These are phyloP conservation scores for Argyresthia albistria DNA, from an alignment of 2,888 invertebrate species.

Conservation along the genomic window DNA sequence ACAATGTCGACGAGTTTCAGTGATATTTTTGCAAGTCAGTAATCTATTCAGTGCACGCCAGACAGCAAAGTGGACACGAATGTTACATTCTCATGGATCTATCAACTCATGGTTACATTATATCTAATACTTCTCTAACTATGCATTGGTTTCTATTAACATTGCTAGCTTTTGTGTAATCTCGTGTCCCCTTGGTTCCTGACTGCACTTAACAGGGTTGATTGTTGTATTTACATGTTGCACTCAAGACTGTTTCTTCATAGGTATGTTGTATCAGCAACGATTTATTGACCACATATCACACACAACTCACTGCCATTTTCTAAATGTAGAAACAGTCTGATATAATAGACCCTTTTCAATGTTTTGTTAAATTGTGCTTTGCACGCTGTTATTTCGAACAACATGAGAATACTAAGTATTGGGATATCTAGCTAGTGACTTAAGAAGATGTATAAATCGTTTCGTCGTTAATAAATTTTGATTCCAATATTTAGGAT, in stretches of 20 bases:
- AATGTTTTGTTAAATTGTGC: constrained; percentile 28
- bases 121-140: constrained; percentile 36
- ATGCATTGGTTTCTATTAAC: constrained; percentile 50
- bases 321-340: constrained; percentile 34
- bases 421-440: constrained; percentile 58
- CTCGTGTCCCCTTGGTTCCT: constrained; percentile 66
- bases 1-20: constrained; percentile 17
- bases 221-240: constrained; percentile 46
- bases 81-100: constrained; percentile 34
- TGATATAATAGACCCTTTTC: constrained; percentile 31
- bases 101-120: constrained; percentile 23
- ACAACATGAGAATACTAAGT: constrained; percentile 53
- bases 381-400: constrained; percentile 35
- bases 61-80: constrained; percentile 62
- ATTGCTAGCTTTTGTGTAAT: constrained; percentile 48
- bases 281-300: background rate
- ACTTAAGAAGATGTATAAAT: constrained; percentile 63
- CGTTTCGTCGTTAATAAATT: constrained; percentile 56
- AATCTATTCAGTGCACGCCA: constrained; percentile 30
- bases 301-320: constrained; percentile 12
- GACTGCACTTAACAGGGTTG: constrained; percentile 63
- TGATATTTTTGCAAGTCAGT: constrained; percentile 38
- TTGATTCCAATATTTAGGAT: constrained; percentile 61
- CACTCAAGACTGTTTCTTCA: constrained; percentile 45
- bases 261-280: constrained; percentile 12